Evolutionary conservation across 2,797 vertebrate species (phyloP).

Genomic region (Chiroxiphia lanceolata): DNA sequence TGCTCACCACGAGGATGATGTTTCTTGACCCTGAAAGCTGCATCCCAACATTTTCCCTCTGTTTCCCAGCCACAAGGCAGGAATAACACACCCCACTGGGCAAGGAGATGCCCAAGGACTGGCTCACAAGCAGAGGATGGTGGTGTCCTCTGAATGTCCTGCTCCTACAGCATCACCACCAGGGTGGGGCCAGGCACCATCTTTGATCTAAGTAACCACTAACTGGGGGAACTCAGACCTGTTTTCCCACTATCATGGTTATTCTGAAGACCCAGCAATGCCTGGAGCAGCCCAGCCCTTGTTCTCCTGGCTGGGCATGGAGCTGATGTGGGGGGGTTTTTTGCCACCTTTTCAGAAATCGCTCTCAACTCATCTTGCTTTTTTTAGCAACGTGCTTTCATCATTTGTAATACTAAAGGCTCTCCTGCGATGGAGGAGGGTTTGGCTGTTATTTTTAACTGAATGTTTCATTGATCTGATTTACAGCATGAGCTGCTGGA

Average conservation of each 20-base stretch:
- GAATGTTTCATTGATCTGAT: constrained; percentile 43
- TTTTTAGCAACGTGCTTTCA: constrained; percentile 27
- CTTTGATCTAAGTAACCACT: not conserved
- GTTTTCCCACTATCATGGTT: not conserved
- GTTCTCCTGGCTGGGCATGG: not conserved
- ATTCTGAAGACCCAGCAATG: not conserved
- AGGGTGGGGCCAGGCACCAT: not conserved
- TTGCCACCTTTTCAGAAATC: not conserved
- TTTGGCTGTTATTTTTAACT: constrained; percentile 53
- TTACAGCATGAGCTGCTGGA: not conserved
- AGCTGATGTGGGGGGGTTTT: not conserved
- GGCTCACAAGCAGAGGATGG: not conserved
- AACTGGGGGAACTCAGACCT: not conserved
- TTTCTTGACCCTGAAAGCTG: not conserved
- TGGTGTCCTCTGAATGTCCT: not conserved
- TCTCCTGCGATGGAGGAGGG: constrained; percentile 38
- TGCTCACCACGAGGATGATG: not conserved
- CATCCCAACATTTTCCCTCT: not conserved
- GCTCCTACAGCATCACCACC: not conserved
- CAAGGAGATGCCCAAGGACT: not conserved
- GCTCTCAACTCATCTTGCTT: not conserved
- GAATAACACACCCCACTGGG: rapidly evolving
- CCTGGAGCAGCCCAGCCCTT: not conserved
- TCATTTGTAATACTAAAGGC: constrained; percentile 37
- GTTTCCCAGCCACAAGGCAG: not conserved